Evolutionary conservation across 2,113 vertebrate species (phyloP).

Genomic region (Ciconia stormi): DNA sequence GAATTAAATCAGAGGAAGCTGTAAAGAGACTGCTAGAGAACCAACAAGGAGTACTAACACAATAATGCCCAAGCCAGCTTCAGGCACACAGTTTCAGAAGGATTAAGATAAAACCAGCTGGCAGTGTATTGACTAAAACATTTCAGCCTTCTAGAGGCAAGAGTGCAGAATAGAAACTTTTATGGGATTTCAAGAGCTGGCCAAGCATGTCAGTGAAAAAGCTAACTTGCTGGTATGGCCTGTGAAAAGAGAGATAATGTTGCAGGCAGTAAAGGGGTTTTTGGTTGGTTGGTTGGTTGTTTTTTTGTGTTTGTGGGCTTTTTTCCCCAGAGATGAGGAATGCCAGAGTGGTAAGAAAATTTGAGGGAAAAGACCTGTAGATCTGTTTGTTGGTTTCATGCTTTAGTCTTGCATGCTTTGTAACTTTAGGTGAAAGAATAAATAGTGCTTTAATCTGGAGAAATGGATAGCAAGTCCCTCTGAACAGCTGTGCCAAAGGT

Average conservation of each 20-base stretch:
- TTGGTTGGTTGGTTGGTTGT: not conserved
- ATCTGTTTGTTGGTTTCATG: not conserved
- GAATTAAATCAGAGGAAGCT: not conserved
- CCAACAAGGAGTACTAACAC: not conserved
- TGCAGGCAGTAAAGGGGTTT: not conserved
- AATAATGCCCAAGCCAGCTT: not conserved
- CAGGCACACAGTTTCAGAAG: not conserved
- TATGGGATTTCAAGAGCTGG: not conserved
- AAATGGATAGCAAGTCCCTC: not conserved
- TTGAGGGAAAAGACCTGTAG: not conserved
- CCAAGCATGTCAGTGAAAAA: not conserved
- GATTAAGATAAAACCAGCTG: not conserved
- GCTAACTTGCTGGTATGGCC: not conserved
- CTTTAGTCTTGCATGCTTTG: not conserved
- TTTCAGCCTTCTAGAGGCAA: not conserved
- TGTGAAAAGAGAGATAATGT: not conserved
- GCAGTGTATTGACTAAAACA: not conserved
- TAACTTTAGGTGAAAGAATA: not conserved
- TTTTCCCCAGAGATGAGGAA: not conserved
- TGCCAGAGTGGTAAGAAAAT: not conserved
- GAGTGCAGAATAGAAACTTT: not conserved
- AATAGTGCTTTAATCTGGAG: not conserved
- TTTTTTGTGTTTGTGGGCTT: not conserved
- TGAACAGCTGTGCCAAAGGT: not conserved
- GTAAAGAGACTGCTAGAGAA: not conserved